Evolutionary conservation across 1,140 invertebrate species (phyloP).

Genomic region (Pachyrhynchus sulphureomaculatus): DNA sequence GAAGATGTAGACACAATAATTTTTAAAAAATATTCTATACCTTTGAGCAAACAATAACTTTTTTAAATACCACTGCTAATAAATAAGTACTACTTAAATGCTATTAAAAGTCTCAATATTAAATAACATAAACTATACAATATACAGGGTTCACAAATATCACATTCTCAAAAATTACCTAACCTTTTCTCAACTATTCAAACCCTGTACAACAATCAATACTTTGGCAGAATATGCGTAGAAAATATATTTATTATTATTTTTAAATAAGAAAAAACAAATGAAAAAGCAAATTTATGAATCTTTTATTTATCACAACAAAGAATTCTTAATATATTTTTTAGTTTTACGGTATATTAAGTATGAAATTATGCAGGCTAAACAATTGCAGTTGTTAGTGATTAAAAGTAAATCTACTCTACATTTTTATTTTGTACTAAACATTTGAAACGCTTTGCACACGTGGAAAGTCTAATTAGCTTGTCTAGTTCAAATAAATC

Average conservation of each 20-base stretch:
- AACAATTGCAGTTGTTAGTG: too few species aligned
- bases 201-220: constrained; percentile 17
- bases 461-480: too few species aligned
- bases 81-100: background rate
- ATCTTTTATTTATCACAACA: too few species aligned
- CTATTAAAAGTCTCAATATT: background rate
- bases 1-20: too few species aligned
- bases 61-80: background rate
- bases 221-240: background rate
- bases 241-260: background rate
- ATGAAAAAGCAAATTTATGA: background rate
- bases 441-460: too few species aligned
- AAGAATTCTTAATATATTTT: too few species aligned
- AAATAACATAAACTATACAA: constrained; percentile 3
- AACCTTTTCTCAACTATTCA: background rate
- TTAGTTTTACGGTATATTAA: too few species aligned
- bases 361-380: too few species aligned
- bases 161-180: background rate
- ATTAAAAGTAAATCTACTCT: too few species aligned
- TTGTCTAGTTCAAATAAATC: too few species aligned
- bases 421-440: too few species aligned
- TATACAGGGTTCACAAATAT: constrained; percentile 18
- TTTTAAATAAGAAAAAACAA: background rate
- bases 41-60: background rate
- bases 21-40: too few species aligned